Evolutionary conservation across 37 sponge, comb jelly and placozoan genomes (phyloP).

Genomic region (Haliclona indistincta): DNA sequence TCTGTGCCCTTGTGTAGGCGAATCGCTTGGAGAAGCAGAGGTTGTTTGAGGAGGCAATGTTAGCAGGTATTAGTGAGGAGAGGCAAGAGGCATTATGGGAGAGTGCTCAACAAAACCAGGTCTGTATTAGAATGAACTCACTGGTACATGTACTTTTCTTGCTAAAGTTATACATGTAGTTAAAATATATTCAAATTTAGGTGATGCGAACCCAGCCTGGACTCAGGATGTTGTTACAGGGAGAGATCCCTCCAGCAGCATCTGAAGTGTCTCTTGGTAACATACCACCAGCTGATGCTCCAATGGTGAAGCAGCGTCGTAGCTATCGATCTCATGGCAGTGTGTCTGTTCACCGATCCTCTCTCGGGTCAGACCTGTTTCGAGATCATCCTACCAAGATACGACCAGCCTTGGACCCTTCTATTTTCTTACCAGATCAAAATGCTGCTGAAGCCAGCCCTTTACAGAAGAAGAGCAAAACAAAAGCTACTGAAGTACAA

Average conservation of each 20-base stretch:
- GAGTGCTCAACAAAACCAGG: slow-evolving; percentile 48
- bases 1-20: neutral
- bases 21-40: slow-evolving; percentile 63
- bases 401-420: neutral
- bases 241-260: neutral
- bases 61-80: slow-evolving; percentile 46
- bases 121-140: slow-evolving; percentile 6
- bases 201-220: slow-evolving; percentile 25
- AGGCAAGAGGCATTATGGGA: slow-evolving; percentile 65
- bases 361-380: neutral
- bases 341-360: slow-evolving; percentile 8
- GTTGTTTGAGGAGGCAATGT: slow-evolving; percentile 52
- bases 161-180: neutral
- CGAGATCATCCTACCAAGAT: neutral
- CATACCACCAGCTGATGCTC: neutral
- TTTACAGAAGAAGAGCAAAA: too few species aligned
- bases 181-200: too few species aligned
- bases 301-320: neutral
- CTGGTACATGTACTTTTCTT: neutral
- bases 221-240: slow-evolving; percentile 47
- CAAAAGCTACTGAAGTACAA: too few species aligned
- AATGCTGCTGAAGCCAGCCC: too few species aligned
- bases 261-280: neutral
- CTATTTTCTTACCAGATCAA: neutral
- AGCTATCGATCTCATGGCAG: neutral